Base-by-base conservation (phyloP, 1,140 invertebrate genomes). In the Asobara japonica region DNA sequence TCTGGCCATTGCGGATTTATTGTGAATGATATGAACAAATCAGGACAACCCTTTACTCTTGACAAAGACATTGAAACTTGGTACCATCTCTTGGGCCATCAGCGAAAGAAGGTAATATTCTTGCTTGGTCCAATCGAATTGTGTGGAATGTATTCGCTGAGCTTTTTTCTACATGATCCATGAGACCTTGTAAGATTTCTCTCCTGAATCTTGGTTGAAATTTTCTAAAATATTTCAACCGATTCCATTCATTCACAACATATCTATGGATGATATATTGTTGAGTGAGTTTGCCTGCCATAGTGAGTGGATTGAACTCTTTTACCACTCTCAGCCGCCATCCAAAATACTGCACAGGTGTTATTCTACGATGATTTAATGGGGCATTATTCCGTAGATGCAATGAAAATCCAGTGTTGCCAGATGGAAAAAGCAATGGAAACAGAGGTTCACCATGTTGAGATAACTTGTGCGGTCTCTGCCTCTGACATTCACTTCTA, bases 1-100 rank as follows among this genome's bases (percentile, higher is more conserved):
- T 78, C 75, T 62, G 72, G 51, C 45, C 77, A 73, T 20, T 31
- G 65, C 0, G 75, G 31, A 65, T 65, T 65, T 1, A 18, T 10
- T 60, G 4, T 0, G 51, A 2, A 60, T 20, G 51, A 11, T 11
- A 20, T 60, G 11, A 27, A 25, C 20, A 65, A 22, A 20, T 65
- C 64, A 20, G 64, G 13, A 5, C 16, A 16, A 3, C 64, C 64
- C 4, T 38, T 3, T 10, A 38, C 0, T 22, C 64, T 3, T 3
- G 33, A 20, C 0, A 16, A n/a, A 1, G 30, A 16, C 64, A 65
- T 65, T 0, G 64, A 31, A 65, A 38, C 64, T 41, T 65, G 64
- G 1, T 36, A 13, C 22, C 8, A 10, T 41, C 5, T 3, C 33
- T 11, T 1, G 64, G 64, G 0, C 30, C n/a, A 20, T 30, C 64